Base-by-base conservation (phyloP, 2,113 vertebrate genomes). In the Plecotus auritus region DNA sequence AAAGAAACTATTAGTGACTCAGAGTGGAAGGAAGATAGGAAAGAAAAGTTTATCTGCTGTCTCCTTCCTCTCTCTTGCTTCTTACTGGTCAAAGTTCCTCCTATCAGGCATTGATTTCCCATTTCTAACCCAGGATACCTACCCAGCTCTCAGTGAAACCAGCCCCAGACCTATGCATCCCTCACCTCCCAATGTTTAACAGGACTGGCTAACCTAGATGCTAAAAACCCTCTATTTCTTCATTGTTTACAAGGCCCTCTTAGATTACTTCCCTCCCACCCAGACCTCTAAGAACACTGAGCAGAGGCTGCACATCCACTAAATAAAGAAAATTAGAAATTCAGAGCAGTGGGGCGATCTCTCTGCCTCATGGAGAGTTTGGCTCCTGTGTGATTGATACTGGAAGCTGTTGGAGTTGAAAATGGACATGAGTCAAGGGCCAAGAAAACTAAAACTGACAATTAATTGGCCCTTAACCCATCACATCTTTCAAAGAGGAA, bases 361-460 rank as follows among this genome's bases (percentile, higher is more conserved):
- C 70, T 70, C n/a, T 85, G 91, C 78, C 90, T 95, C 96, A 49
- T 82, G 87, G 95, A 90, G 93, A 72, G 88, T 76, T 92, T 97
- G 97, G 97, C 95, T 97, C 73, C 90, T 84, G 51, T 95, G 78
- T 91, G 90, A 97, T 96, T 97, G 97, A 97, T 94, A 84, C 95
- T 97, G 95, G 97, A 97, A 96, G 93, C 96, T 77, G 85, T n/a
- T 97, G 77, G 72, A 96, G 83, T 92, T 90, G 82, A 90, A 92
- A 94, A 89, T 89, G 85, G 45, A 96, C 51, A 1, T 64, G 85
- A 92, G 85, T 96, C 97, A 96, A 87, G 56, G 93, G 96, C 96
- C 97, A 97, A 97, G 92, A 90, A 97, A 97, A 97, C 90, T 66
- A 96, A 97, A 96, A 95, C 97, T 96, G 93, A 96, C 95, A 90